phyloP scores from a whole-genome alignment of 2,797 vertebrate genomes.

The Prionace glauca region DNA sequence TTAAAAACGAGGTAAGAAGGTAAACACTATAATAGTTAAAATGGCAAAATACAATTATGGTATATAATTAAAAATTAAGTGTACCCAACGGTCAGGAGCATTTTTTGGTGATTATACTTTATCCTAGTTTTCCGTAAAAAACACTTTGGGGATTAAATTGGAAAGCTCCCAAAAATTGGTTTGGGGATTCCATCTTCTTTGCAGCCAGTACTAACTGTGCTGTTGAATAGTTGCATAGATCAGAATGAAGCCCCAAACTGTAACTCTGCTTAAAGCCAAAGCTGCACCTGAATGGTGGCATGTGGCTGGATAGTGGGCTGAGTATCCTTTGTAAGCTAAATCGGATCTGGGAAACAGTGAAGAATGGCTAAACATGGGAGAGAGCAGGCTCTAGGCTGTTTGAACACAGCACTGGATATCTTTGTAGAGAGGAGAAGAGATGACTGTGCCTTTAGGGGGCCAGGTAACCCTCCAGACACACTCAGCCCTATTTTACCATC shows the following conservation, averaged over 20 bases:
- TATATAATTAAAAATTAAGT: neutral
- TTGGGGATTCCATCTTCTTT: neutral
- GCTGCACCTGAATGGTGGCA: neutral
- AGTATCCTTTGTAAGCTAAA: neutral
- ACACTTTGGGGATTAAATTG: neutral
- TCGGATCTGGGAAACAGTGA: neutral
- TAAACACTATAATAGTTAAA: neutral
- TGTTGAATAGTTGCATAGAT: neutral
- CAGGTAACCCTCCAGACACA: neutral
- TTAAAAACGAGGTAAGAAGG: neutral
- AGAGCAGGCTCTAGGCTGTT: neutral
- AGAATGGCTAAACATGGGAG: neutral
- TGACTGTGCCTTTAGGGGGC: neutral
- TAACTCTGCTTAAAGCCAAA: neutral
- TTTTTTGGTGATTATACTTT: neutral
- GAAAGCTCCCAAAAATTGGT: neutral
- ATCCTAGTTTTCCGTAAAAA: neutral
- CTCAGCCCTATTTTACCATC: too few relatives aligned
- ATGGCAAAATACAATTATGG: neutral
- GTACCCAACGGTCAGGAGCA: neutral
- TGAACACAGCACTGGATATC: neutral
- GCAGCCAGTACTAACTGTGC: neutral
- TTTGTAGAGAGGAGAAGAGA: neutral
- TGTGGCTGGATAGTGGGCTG: neutral
- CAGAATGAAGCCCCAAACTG: neutral